Percentiles rank a stretch among this genome's conserved stretches.
Evolutionary conservation across 1,140 invertebrate genomes (phyloP).

Genomic region (Listronotus bonariensis): DNA sequence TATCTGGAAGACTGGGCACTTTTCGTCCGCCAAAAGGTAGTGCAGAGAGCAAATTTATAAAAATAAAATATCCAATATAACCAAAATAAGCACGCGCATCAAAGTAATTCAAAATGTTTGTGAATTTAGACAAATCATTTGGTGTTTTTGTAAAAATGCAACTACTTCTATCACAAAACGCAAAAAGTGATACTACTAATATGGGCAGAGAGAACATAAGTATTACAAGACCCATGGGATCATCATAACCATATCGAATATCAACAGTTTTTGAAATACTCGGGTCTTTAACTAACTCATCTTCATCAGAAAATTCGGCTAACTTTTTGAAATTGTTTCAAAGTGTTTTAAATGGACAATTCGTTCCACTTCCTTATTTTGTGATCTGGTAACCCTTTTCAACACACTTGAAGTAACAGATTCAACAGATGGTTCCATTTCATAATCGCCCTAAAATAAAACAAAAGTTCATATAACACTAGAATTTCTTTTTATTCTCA

Average conservation of each 20-base stretch:
- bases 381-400: constrained; percentile 36
- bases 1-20: constrained; percentile 52
- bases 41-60: constrained; percentile 53
- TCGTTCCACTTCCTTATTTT: constrained; percentile 42
- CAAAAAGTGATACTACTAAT: constrained; percentile 48
- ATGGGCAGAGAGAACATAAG: constrained; percentile 46
- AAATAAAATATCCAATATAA: constrained; percentile 51
- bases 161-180: constrained; percentile 50
- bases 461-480: background rate
- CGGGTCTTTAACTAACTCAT: constrained; percentile 43
- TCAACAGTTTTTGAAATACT: constrained; percentile 22
- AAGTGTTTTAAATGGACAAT: constrained; percentile 48
- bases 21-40: constrained; percentile 56
- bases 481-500: too few species aligned
- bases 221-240: constrained; percentile 49
- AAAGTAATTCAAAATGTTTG: constrained; percentile 50
- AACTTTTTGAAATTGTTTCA: constrained; percentile 38
- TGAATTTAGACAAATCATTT: constrained; percentile 42
- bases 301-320: constrained; percentile 57
- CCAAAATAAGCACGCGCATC: constrained; percentile 45
- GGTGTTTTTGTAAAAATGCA: constrained; percentile 53
- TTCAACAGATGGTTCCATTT: constrained; percentile 14
- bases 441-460: constrained; percentile 15
- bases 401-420: constrained; percentile 19
- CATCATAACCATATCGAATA: constrained; percentile 53